Evolutionary conservation across 2,797 vertebrate genomes (phyloP), one percentile per base, ranked within the genome.

Genomic region (Dromococcyx pavoninus): DNA sequence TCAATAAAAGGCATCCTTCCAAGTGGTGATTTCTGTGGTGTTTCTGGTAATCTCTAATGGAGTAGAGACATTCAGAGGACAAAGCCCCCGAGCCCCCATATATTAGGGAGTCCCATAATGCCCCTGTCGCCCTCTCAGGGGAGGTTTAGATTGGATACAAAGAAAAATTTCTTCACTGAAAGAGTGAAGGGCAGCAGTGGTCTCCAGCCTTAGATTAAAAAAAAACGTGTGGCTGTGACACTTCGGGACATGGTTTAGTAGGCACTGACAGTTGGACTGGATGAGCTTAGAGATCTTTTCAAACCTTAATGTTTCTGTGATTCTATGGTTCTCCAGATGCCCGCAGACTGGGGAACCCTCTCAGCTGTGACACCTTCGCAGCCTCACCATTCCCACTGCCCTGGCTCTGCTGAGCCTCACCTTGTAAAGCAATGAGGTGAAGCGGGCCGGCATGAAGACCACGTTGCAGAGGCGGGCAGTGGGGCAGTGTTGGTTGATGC

Each of bases 401-500:
- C 44, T 44, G 44, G 44, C 44, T 17, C 5, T 2, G 1, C 39
- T 0, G 0, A 56, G 17, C 95, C 97, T 96, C 92, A 99, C 98
- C 99, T 99, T 99, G 97, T 99, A 99, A 83, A 99, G 98, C 70
- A 99, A 97, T 1, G 98, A 98, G 32, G 98, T 98, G 97, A 99
- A 99, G 98, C 98, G 99, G 21, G 99, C 98, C 0, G 98, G 99
- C 99, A 99, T 99, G 85, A 99, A 98, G 74, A 99, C 98, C 75
- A 99, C 94, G 86, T 99, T 99, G 97, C 98, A 99, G 78, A 99
- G 97, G 76, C 98, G 97, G 58, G 98, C 98, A 9, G 98, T 99
- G 4, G 98, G 98, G 86, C 99, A 99, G 94, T 98, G 99, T 97
- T 99, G 99, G 91, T 99, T 98, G 21, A 99, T 97, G 78, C 98